Percentiles rank a stretch among this genome's conserved stretches.
These are phyloP conservation scores for Hetaerina americana DNA, from an alignment of 1,140 invertebrate genomes.

Conservation along the genomic window DNA sequence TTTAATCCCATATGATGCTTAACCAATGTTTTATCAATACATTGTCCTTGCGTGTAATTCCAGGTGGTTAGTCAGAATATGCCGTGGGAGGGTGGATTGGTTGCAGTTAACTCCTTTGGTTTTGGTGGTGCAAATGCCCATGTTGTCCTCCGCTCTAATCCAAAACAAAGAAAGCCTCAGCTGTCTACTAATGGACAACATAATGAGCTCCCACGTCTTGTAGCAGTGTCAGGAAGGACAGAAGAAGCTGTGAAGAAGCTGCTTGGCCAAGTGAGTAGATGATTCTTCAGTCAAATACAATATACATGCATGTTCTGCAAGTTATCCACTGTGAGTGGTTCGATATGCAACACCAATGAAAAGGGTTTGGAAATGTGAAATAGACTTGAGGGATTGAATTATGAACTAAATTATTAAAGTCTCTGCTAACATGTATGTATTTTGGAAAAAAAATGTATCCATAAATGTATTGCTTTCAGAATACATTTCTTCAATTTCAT, in stretches of 20 bases:
- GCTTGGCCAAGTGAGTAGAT: constrained; percentile 43
- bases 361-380: too few species aligned
- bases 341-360: too few species aligned
- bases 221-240: constrained; percentile 72
- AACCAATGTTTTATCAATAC: background rate
- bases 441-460: too few species aligned
- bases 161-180: constrained; percentile 45
- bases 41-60: constrained; percentile 5
- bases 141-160: constrained; percentile 66
- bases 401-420: too few species aligned
- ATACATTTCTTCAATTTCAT: too few species aligned
- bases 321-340: too few species aligned
- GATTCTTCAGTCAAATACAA: too few species aligned
- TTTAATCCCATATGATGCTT: too few species aligned
- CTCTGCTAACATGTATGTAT: too few species aligned
- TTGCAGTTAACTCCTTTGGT: constrained; percentile 90
- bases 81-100: constrained; percentile 70
- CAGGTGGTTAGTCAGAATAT: constrained; percentile 65
- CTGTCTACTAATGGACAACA: constrained; percentile 22
- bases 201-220: constrained; percentile 47
- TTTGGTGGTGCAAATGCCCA: constrained; percentile 97
- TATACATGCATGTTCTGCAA: too few species aligned
- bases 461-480: too few species aligned
- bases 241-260: constrained; percentile 60
- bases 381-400: too few species aligned